phyloP scores from a whole-genome alignment of 2,113 vertebrate genomes.

The Pelvicachromis taeniatus region DNA sequence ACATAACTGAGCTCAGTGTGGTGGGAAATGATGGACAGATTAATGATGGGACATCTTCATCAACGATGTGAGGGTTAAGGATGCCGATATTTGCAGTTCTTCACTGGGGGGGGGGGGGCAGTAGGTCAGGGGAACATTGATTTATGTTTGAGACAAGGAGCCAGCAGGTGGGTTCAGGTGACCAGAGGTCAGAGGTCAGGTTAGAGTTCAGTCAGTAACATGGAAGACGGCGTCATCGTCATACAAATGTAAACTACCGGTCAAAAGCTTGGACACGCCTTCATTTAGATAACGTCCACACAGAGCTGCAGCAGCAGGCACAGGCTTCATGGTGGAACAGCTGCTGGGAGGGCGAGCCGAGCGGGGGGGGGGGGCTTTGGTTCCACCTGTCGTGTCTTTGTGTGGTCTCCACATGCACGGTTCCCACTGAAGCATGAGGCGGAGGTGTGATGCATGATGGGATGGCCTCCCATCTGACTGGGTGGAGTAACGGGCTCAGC shows the following conservation, averaged over 20 bases:
- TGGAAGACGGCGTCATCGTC: background rate
- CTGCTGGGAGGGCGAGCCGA: too few relatives aligned
- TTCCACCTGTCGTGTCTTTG: background rate
- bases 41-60: background rate
- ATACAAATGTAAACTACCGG: accelerated
- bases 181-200: background rate
- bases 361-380: too few relatives aligned
- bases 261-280: accelerated
- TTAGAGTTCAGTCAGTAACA: background rate
- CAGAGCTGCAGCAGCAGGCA: background rate
- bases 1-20: background rate
- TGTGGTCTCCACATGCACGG: too few relatives aligned
- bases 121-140: background rate
- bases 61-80: background rate
- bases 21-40: background rate
- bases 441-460: too few relatives aligned
- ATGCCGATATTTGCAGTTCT: too few relatives aligned
- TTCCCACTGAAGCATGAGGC: too few relatives aligned
- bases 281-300: background rate
- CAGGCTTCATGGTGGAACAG: background rate
- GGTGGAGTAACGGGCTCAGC: background rate
- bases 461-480: background rate
- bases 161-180: background rate
- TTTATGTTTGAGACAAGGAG: background rate
- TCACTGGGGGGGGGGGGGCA: too few relatives aligned